phyloP scores from a whole-genome alignment of 2,888 invertebrate genomes.

The Drosophila colorata region DNA sequence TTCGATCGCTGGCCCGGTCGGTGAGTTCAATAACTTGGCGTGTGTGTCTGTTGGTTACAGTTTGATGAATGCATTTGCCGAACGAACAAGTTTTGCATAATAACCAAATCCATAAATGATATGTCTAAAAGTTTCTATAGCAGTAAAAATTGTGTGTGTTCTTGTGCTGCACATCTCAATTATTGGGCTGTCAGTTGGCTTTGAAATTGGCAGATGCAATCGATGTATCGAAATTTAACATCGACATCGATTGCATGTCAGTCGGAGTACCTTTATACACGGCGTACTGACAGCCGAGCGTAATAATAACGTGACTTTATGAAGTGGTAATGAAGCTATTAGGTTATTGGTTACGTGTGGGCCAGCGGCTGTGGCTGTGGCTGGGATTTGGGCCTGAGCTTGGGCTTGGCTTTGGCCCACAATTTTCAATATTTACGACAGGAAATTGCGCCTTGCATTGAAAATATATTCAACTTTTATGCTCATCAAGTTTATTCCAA shows the following conservation, averaged over 20 bases:
- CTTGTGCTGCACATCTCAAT: conserved; percentile 57
- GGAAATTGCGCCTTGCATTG: conserved; percentile 80
- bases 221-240: conserved; percentile 39
- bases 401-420: conserved; percentile 70
- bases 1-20: conserved; percentile 54
- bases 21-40: conserved; percentile 75
- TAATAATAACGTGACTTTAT: conserved; percentile 83
- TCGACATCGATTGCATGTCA: conserved; percentile 51
- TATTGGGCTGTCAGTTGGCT: conserved; percentile 60
- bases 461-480: conserved; percentile 44
- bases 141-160: conserved; percentile 40
- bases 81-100: conserved; percentile 80
- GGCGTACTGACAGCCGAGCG: conserved; percentile 59
- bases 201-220: conserved; percentile 65
- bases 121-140: conserved; percentile 57
- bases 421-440: conserved; percentile 82
- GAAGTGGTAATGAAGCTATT: conserved; percentile 83
- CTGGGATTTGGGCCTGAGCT: conserved; percentile 1
- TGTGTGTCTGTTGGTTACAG: conserved; percentile 19
- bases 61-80: conserved; percentile 76
- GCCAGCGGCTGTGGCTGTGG: not conserved
- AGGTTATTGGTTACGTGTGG: conserved; percentile 52
- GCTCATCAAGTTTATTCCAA: conserved; percentile 42
- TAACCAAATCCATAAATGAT: conserved; percentile 65
- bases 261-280: conserved; percentile 24